Evolutionary conservation across 2,797 vertebrate species (phyloP).

Genomic region (Epinephelus awoara): DNA sequence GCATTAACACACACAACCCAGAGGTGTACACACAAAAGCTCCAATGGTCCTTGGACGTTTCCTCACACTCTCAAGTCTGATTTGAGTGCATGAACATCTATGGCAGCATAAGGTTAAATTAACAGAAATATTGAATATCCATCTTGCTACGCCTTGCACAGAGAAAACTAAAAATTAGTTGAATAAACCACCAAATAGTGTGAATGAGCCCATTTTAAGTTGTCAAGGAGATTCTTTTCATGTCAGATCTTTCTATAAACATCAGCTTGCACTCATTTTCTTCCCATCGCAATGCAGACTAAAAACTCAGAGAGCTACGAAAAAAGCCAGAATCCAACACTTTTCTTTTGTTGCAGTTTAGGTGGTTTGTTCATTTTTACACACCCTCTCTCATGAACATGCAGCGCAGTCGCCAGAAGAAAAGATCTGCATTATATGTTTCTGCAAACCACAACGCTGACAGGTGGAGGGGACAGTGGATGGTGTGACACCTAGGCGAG

Average conservation of each 20-base stretch:
- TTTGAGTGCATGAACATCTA: background rate
- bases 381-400: too few species aligned
- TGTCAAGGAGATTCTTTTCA: constrained; percentile 22
- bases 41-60: background rate
- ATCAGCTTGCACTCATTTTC: constrained; percentile 6
- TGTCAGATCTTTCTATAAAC: background rate
- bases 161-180: background rate
- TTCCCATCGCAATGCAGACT: background rate
- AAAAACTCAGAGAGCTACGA: background rate
- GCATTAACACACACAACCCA: constrained; percentile 10
- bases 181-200: background rate
- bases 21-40: background rate
- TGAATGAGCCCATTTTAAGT: constrained; percentile 4
- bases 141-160: background rate
- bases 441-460: too few species aligned
- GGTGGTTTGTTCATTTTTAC: too few species aligned
- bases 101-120: background rate
- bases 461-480: too few species aligned
- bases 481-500: too few species aligned
- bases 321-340: background rate
- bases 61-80: background rate
- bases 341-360: background rate
- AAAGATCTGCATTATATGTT: too few species aligned
- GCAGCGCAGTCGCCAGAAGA: too few species aligned
- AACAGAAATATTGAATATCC: background rate